Evolutionary conservation across 2,888 invertebrate species (phyloP), one percentile per base, ranked within the genome.

Genomic region (Xiphydria camelus): DNA sequence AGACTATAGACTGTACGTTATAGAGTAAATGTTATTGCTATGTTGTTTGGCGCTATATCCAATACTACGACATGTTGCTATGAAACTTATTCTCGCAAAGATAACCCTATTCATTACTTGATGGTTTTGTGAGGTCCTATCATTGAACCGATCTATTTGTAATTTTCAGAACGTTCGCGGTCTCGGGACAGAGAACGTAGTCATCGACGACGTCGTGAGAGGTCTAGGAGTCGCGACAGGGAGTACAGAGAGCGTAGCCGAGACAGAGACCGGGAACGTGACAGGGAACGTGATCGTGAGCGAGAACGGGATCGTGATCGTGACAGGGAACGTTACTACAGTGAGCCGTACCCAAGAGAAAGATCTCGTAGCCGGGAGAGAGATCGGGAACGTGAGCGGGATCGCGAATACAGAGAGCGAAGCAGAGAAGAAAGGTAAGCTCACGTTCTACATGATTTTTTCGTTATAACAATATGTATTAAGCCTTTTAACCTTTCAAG

Each of bases 361-460:
- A 77, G 94, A 61, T 92, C 92, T 42, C 84, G 94, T 61, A 92
- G 92, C 61, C 82, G 94, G 60, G 91, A 91, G 35, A 80, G 86
- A 50, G 80, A 79, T 19, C 71, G 78, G 39, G 78, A 79, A 51
- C 68, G 80, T 73, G 87, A 79, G 67, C 80, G 66, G 76, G 85
- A 80, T 64, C 75, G 83, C 22, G 88, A 89, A 62, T 89, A 89
- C 72, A 81, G 88, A 56, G 89, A 87, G 54, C 81, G 88, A 62
- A 88, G 88, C 74, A 79, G 88, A 17, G 89, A 89, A 71, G 89
- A 89, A 72, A 84, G 87, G 88, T 88, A 76, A 80, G 79, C 64
- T 43, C 33, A 39, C n/a, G n/a, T n/a, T n/a, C n/a, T n/a, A n/a
- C n/a, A n/a, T n/a, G n/a, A n/a, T n/a, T n/a, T n/a, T n/a, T n/a